Evolutionary conservation across 2,888 invertebrate species (phyloP).

Genomic region (Tiliacea aurago): DNA sequence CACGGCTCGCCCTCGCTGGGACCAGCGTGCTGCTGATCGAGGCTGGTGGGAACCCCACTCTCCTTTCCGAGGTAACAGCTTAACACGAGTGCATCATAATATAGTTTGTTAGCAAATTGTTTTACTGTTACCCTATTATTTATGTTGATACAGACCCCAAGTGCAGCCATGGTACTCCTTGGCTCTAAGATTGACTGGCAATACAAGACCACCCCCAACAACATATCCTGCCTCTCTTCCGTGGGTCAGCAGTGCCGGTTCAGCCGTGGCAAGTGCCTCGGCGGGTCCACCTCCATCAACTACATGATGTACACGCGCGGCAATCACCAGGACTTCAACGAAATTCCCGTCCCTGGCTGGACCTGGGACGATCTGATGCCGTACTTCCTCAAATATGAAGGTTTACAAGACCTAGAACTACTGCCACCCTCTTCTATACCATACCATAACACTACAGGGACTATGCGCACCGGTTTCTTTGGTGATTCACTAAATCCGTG

Average conservation of each 20-base stretch:
- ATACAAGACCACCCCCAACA: constrained; percentile 76
- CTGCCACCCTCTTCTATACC: constrained; percentile 73
- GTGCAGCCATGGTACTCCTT: constrained; percentile 63
- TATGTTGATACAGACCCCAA: constrained; percentile 72
- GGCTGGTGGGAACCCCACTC: constrained; percentile 75
- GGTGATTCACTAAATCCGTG: constrained; percentile 74
- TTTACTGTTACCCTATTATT: constrained; percentile 3
- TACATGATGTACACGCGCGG: constrained; percentile 83
- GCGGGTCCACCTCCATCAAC: constrained; percentile 83
- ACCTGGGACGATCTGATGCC: constrained; percentile 77
- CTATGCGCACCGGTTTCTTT: constrained; percentile 74
- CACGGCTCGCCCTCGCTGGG: constrained; percentile 76
- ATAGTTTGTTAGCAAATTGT: not conserved
- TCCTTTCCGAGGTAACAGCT: constrained; percentile 66
- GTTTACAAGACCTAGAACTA: constrained; percentile 68
- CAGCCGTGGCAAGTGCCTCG: constrained; percentile 80
- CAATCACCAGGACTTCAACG: constrained; percentile 74
- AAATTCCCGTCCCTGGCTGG: constrained; percentile 76
- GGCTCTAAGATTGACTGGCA: constrained; percentile 77
- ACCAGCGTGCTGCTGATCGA: constrained; percentile 76
- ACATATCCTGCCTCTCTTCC: constrained; percentile 77
- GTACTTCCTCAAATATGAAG: constrained; percentile 79
- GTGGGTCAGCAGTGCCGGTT: constrained; percentile 72
- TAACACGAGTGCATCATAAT: not conserved
- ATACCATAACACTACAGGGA: constrained; percentile 79